Base-by-base conservation (phyloP, 2,888 invertebrate species). In the Heliconius hortense region DNA sequence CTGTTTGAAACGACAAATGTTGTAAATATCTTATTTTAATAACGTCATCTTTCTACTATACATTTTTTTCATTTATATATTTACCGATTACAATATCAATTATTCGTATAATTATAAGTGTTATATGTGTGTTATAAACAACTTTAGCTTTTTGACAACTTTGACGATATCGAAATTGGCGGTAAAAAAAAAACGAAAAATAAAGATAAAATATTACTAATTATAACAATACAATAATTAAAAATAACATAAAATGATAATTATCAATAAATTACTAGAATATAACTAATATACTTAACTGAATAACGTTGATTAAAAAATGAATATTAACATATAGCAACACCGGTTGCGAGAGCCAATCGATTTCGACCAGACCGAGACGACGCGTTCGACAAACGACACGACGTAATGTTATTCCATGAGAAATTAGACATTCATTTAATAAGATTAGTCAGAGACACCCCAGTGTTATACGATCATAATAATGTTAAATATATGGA, bases 401-500 rank as follows among this genome's bases (percentile, higher is more conserved):
- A 71, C 71, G 71, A 71, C 71, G 60, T 21, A 24, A 81, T 82
- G 81, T 69, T 82, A 48, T 81, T 81, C 67, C 79, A 86, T 78
- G 89, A 90, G 60, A 88, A 85, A 79, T 80, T 88, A 13, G 93
- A 93, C 74, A 75, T 89, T 10, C 87, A 88, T 72, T 84, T 93
- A 5, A 90, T 93, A 56, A 82, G 82, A 15, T 82, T 89, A 3
- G 93, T 93, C 5, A 86, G 85, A 64, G 86, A 89, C 2, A 86
- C 90, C 71, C 86, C 90, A 0, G 89, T 91, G 18, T 74, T 93
- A 0, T 93, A 93, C 80, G 90, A 94, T 75, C 84, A 84, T 68
- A 90, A 87, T 76, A 85, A 93, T 81, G 82, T 81, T 0, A 89
- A 90, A 75, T 93, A 94, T 75, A 90, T 92, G 90, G 92, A 94